Evolutionary conservation across 2,888 invertebrate species (phyloP).

Genomic region (Synanthedon formicaeformis): DNA sequence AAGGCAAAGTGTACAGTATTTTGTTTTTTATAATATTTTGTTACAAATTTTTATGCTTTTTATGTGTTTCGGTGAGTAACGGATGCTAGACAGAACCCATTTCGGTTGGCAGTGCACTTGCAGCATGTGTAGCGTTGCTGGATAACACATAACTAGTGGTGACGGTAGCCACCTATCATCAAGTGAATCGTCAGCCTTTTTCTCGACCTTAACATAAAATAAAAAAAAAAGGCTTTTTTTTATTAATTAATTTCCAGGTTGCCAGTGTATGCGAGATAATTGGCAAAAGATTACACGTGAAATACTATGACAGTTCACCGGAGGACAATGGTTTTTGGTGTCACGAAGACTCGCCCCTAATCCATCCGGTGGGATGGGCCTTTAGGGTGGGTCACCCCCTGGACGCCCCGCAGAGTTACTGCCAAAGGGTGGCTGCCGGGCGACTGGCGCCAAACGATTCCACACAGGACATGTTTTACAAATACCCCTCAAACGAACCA

Average conservation of each 20-base stretch:
- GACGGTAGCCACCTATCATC: too few relatives aligned
- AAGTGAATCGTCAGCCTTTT: too few relatives aligned
- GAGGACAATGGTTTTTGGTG: constrained; percentile 96
- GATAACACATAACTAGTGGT: too few relatives aligned
- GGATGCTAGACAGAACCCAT: too few relatives aligned
- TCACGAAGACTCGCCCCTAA: constrained; percentile 92
- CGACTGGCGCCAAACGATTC: constrained; percentile 82
- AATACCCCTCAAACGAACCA: constrained; percentile 66
- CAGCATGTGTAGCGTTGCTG: too few relatives aligned
- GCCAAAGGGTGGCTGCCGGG: constrained; percentile 79
- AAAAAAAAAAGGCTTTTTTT: too few relatives aligned
- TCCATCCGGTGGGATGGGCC: constrained; percentile 98
- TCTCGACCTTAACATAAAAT: too few relatives aligned
- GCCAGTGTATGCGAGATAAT: constrained; percentile 92
- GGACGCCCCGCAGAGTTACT: constrained; percentile 84
- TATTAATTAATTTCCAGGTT: constrained; percentile 53
- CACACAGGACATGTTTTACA: constrained; percentile 81
- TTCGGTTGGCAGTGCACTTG: too few relatives aligned
- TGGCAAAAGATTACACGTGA: constrained; percentile 91
- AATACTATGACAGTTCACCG: constrained; percentile 85
- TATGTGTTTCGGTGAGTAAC: too few relatives aligned
- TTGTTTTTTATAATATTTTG: too few relatives aligned
- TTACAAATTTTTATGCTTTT: background rate
- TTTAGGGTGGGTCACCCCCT: constrained; percentile 88
- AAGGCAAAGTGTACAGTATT: too few relatives aligned